phyloP scores from a whole-genome alignment of 92 coral and sea anemone species.

The Diadumene lineata region DNA sequence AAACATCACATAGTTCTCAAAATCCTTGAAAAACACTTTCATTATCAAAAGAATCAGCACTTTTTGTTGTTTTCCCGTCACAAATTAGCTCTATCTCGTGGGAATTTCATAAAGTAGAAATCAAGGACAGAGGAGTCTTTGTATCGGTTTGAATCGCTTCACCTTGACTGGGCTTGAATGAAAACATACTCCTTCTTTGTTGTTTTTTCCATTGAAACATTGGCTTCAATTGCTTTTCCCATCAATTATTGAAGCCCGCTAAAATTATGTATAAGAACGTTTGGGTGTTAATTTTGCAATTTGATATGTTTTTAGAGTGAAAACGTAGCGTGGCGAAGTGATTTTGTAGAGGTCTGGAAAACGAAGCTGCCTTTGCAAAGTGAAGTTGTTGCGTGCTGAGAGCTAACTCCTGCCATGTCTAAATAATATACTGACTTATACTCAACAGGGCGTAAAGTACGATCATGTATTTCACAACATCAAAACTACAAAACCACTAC shows the following conservation, averaged over 20 bases:
- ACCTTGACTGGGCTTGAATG: constrained; percentile 13
- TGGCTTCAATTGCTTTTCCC: not conserved
- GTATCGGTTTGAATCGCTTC: constrained; percentile 9
- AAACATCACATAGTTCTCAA: not conserved
- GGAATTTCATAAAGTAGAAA: not conserved
- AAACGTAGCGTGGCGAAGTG: not conserved
- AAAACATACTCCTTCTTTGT: constrained; percentile 12
- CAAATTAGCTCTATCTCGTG: not conserved
- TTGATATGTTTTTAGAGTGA: not conserved
- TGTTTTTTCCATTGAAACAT: constrained; percentile 24
- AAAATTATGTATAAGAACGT: constrained; percentile 16
- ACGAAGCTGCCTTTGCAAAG: not conserved
- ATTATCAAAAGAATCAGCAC: not conserved
- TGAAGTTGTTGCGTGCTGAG: constrained; percentile 4
- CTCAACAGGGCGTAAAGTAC: not conserved
- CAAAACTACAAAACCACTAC: not conserved
- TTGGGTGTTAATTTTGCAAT: not conserved
- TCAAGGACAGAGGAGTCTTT: not conserved
- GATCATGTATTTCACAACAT: not conserved
- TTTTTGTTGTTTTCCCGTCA: not conserved
- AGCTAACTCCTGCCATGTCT: not conserved
- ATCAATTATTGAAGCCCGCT: constrained; percentile 23
- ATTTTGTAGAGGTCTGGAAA: constrained; percentile 5
- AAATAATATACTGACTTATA: not conserved
- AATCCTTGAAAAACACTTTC: constrained; percentile 9